Conservation (phyloP, 1,140 invertebrate genomes). For the Batillaria attramentaria region DNA sequence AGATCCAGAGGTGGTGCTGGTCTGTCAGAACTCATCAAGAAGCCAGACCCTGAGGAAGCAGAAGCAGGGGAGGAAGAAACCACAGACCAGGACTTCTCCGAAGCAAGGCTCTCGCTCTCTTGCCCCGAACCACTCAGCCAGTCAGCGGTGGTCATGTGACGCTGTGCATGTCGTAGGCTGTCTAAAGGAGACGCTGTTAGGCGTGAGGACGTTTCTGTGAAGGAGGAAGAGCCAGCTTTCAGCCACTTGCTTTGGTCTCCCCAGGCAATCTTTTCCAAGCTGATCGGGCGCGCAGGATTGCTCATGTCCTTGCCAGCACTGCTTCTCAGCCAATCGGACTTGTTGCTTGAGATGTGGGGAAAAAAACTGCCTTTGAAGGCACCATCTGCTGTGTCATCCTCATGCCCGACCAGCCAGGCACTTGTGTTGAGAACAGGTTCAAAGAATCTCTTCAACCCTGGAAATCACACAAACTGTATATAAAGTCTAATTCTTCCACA, state of each 20-base stretch:
- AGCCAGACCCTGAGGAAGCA: neutral
- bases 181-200: neutral
- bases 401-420: neutral
- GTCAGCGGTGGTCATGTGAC: conserved; percentile 16
- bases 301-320: neutral
- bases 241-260: neutral
- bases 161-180: neutral
- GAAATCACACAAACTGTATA: neutral
- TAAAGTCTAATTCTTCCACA: neutral
- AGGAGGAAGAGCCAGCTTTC: neutral
- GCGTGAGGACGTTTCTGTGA: neutral
- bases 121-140: neutral
- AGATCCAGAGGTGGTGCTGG: neutral
- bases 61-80: neutral
- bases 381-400: neutral
- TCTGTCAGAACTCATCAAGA: neutral
- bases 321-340: neutral
- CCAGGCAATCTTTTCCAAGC: neutral
- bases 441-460: conserved; percentile 20
- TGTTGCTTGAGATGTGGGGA: conserved; percentile 12
- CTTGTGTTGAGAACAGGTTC: neutral
- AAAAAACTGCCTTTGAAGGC: neutral
- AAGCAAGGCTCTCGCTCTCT: neutral
- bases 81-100: neutral
- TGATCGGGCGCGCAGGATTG: neutral